Evolutionary conservation across 2,113 vertebrate genomes (phyloP).

Genomic region (Dermatemys mawii): DNA sequence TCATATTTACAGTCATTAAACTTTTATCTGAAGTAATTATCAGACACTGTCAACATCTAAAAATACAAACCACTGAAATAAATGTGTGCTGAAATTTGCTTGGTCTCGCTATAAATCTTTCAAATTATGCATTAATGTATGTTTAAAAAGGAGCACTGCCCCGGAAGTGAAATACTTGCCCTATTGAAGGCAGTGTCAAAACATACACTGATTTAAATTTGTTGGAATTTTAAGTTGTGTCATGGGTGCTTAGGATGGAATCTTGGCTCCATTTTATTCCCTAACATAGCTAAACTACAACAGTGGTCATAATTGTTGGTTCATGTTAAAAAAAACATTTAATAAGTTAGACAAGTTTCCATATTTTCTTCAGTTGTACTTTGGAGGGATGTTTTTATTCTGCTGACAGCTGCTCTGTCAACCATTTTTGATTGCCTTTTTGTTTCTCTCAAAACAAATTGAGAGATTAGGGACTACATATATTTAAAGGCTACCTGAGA

Average conservation of each 20-base stretch:
- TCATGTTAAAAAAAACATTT: not conserved
- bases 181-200: not conserved
- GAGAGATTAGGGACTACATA: constrained; percentile 50
- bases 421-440: constrained; percentile 47
- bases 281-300: not conserved
- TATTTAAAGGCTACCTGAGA: constrained; percentile 40
- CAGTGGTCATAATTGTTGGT: not conserved
- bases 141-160: not conserved
- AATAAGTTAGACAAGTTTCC: constrained; percentile 41
- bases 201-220: not conserved
- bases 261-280: not conserved
- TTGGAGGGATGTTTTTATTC: not conserved
- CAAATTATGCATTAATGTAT: not conserved
- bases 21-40: not conserved
- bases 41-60: not conserved
- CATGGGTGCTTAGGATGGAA: not conserved
- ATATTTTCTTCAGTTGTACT: not conserved
- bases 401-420: constrained; percentile 45
- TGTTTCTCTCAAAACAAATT: constrained; percentile 40
- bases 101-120: not conserved
- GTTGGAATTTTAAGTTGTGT: not conserved
- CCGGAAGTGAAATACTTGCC: not conserved
- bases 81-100: not conserved
- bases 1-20: not conserved
- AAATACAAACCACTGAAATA: not conserved